These are phyloP conservation scores for Argyrosomus japonicus DNA, from an alignment of 2,113 vertebrate genomes.

Conservation along the genomic window DNA sequence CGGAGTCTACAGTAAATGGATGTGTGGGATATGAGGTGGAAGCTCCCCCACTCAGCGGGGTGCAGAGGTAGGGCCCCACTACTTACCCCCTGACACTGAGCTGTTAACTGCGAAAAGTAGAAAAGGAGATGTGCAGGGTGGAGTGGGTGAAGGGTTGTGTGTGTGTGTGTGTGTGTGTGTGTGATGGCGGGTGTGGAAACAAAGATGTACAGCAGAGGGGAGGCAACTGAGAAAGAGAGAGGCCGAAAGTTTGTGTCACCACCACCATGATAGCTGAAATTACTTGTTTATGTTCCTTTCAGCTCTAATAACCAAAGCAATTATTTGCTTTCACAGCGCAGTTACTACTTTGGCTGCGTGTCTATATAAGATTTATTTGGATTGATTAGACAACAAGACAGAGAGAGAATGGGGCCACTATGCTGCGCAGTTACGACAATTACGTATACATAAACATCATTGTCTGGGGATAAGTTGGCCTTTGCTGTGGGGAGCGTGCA, in stretches of 20 bases:
- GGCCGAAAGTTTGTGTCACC: slow-evolving; percentile 68
- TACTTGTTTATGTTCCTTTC: slow-evolving; percentile 75
- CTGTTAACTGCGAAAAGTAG: slow-evolving; percentile 83
- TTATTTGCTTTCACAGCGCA: slow-evolving; percentile 75
- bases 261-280: slow-evolving; percentile 52
- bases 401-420: slow-evolving; percentile 37
- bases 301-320: slow-evolving; percentile 68
- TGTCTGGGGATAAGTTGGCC: slow-evolving; percentile 64
- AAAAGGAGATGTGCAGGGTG: slow-evolving; percentile 65
- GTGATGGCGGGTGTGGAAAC: background rate
- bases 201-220: background rate
- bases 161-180: slow-evolving; percentile 27
- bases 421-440: slow-evolving; percentile 62
- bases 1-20: background rate
- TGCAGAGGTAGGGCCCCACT: slow-evolving; percentile 83
- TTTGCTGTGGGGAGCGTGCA: slow-evolving; percentile 60
- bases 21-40: slow-evolving; percentile 17
- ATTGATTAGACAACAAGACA: slow-evolving; percentile 66
- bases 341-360: slow-evolving; percentile 60
- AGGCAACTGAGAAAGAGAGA: slow-evolving; percentile 53
- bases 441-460: slow-evolving; percentile 66
- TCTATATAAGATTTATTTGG: slow-evolving; percentile 66
- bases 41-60: slow-evolving; percentile 59
- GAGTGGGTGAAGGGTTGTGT: slow-evolving; percentile 32
- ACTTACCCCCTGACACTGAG: slow-evolving; percentile 90